Conservation (phyloP, 1,140 invertebrate species). For the Tetramorium alpestre region DNA sequence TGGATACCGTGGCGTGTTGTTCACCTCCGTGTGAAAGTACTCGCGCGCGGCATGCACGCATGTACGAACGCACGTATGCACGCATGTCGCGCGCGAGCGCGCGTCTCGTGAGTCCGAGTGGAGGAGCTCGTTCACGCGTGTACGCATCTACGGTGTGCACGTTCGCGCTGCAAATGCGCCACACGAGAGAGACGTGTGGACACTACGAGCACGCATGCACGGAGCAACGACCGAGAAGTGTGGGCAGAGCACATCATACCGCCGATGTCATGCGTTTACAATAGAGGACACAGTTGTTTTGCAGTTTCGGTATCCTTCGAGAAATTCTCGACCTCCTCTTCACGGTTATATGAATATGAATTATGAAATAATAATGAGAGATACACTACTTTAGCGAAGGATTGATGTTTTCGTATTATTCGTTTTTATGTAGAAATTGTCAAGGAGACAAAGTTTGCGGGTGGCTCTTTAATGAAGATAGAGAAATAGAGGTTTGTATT, state of each 20-base stretch:
- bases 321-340: neutral
- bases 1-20: conserved; percentile 81
- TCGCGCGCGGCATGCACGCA: conserved; percentile 55
- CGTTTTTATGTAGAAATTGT: neutral
- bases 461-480: neutral
- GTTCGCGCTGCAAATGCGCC: neutral
- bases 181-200: neutral
- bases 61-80: neutral
- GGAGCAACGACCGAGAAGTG: conserved; percentile 62
- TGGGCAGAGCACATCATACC: conserved; percentile 44
- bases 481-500: neutral
- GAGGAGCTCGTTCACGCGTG: conserved; percentile 52
- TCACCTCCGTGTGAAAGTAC: conserved; percentile 83
- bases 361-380: neutral
- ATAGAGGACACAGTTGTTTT: conserved; percentile 21
- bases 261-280: conserved; percentile 30
- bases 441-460: neutral
- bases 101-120: conserved; percentile 25
- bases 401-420: neutral
- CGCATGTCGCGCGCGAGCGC: neutral
- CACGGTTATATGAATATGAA: neutral
- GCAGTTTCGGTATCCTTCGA: neutral
- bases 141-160: conserved; percentile 8
- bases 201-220: conserved; percentile 1
- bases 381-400: neutral